phyloP scores from a whole-genome alignment of 2,888 invertebrate species.

The Tanypteryx hageni region DNA sequence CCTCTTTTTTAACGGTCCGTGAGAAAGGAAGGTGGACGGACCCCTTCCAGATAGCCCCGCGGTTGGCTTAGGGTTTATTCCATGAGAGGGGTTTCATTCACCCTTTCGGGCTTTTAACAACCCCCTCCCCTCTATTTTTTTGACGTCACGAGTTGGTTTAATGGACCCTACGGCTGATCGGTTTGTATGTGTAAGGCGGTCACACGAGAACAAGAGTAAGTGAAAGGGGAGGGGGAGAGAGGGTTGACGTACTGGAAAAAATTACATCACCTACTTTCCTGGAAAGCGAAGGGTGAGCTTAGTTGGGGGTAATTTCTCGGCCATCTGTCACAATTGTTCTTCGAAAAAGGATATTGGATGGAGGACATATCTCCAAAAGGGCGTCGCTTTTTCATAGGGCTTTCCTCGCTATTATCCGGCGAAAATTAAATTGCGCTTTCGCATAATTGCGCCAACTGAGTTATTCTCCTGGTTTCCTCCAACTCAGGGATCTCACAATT shows the following conservation, averaged over 20 bases:
- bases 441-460: too few relatives aligned
- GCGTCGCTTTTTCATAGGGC: too few relatives aligned
- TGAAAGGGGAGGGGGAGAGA: slow-evolving; percentile 9
- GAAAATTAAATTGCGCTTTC: too few relatives aligned
- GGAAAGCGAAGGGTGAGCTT: neutral
- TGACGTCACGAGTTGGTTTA: slow-evolving; percentile 39
- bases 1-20: slow-evolving; percentile 53
- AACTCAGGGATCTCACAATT: too few relatives aligned
- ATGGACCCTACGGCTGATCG: slow-evolving; percentile 25
- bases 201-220: slow-evolving; percentile 39
- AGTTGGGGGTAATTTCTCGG: neutral
- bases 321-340: neutral
- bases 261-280: neutral
- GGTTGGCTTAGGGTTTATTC: slow-evolving; percentile 30
- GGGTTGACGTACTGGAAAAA: neutral
- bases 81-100: slow-evolving; percentile 14
- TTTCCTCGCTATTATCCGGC: too few relatives aligned
- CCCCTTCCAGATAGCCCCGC: neutral
- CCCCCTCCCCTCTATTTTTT: neutral
- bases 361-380: neutral
- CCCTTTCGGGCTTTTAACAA: slow-evolving; percentile 28
- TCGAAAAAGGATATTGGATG: neutral
- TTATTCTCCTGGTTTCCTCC: too few relatives aligned
- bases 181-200: slow-evolving; percentile 31
- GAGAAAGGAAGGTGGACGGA: neutral